These are phyloP conservation scores for Calephelis virginiensis DNA, from an alignment of 1,140 invertebrate genomes.

Conservation along the genomic window DNA sequence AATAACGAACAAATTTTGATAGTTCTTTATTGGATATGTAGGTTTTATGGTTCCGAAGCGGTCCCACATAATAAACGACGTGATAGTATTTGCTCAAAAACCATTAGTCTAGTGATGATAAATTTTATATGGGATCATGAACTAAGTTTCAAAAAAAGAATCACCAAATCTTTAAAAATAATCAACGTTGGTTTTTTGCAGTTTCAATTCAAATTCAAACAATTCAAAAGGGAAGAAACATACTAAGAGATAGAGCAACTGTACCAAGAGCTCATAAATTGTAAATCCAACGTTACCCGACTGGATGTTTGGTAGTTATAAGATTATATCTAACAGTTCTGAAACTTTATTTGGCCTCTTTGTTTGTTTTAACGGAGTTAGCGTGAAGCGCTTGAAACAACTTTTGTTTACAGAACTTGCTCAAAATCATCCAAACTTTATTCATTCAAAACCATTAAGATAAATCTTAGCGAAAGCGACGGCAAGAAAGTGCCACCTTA, in stretches of 20 bases:
- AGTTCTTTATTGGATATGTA: no score
- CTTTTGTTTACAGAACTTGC: conserved; percentile 7
- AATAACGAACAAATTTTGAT: no score
- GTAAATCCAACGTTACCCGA: background rate
- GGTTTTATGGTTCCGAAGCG: no score
- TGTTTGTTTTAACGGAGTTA: conserved; percentile 1
- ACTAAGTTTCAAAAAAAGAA: no score
- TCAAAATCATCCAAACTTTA: conserved; percentile 13
- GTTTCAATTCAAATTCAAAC: no score
- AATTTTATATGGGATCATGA: no score
- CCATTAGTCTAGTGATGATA: no score
- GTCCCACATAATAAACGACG: no score
- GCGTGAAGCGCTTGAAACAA: conserved; percentile 12
- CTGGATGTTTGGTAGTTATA: background rate
- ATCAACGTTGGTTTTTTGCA: no score
- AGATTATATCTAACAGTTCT: conserved; percentile 1
- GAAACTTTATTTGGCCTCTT: conserved; percentile 8
- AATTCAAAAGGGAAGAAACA: no score
- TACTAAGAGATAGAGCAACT: background rate
- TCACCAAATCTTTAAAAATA: no score
- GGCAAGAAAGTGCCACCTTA: background rate
- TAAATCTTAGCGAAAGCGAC: conserved; percentile 6
- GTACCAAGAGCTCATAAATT: background rate
- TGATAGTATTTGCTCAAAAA: no score
- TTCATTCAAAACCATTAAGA: conserved; percentile 16